Evolutionary conservation across 1,140 invertebrate species (phyloP).

Genomic region (Leptopilina boulardi): DNA sequence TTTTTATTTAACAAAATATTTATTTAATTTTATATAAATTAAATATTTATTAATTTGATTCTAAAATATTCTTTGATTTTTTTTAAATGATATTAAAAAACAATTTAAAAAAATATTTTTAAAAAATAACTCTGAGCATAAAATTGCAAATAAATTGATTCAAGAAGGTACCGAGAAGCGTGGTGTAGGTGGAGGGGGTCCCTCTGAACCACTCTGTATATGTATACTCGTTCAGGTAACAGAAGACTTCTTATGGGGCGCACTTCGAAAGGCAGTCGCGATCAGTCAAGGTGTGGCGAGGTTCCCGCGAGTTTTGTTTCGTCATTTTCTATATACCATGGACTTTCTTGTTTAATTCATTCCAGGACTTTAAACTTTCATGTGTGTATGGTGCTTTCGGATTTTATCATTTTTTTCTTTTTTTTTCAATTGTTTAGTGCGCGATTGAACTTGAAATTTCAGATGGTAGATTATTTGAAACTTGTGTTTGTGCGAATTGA

Average conservation of each 20-base stretch:
- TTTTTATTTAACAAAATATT: too few relatives aligned
- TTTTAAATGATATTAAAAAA: too few relatives aligned
- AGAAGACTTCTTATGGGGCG: constrained; percentile 32
- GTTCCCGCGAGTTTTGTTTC: constrained; percentile 39
- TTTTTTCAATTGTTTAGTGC: too few relatives aligned
- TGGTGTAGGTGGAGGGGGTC: neutral
- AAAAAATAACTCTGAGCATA: too few relatives aligned
- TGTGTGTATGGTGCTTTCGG: neutral
- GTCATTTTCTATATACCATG: neutral
- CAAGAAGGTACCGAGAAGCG: neutral
- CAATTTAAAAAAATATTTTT: too few relatives aligned
- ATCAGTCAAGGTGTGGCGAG: constrained; percentile 49
- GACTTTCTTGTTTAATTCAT: neutral
- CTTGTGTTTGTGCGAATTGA: too few relatives aligned
- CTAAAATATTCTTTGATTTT: too few relatives aligned
- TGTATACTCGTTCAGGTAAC: constrained; percentile 16
- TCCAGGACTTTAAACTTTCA: neutral
- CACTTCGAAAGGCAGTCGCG: constrained; percentile 49
- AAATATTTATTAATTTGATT: too few relatives aligned
- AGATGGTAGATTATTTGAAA: too few relatives aligned
- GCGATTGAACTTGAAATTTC: too few relatives aligned
- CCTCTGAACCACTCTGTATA: neutral
- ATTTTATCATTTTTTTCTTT: neutral
- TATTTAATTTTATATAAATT: too few relatives aligned
- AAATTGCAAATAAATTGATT: too few relatives aligned